Evolutionary conservation across 1,140 invertebrate species (phyloP), one percentile per base, ranked within the genome.

Genomic region (Zaprionus lachaisei): DNA sequence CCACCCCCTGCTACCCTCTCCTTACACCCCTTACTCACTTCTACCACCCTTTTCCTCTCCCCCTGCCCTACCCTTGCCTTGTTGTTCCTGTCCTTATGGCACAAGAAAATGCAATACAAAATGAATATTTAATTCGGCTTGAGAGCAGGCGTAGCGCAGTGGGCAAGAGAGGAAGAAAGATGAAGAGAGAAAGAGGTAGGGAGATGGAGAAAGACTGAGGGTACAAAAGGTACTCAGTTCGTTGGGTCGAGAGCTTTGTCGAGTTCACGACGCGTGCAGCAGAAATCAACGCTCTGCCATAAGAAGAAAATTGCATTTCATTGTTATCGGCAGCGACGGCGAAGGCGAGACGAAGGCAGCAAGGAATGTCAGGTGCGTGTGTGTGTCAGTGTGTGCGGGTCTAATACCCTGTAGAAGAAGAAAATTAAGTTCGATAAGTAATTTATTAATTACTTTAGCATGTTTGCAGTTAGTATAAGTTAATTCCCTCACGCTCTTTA

Each of bases 241-340:
- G 64, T 15, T 17, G 55, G 37, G 41, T 22, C 38, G 38, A n/a
- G 37, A 20, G 41, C 61, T 74, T 63, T 63, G 58, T 57, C 66
- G 72, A 74, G 72, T 70, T 5, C 72, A 63, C 54, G 72, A 75
- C 72, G 67, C 72, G 72, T 72, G 68, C 72, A 81, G 74, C 72
- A 81, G 47, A 87, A 87, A 89, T 87, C 84, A 87, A 84, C 81
- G 84, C 84, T 67, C 17, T 47, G 68, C 84, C 81, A 89, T 81
- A 81, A 81, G 84, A 81, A 68, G 57, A 89, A 87, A 87, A 87
- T 89, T 81, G 81, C 77, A 89, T 89, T 89, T 83, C 81, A 63
- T 71, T 80, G 79, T 80, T 87, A 89, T 78, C 72, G 80, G 66
- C 63, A 38, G 31, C 20, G 74, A 67, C 63, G 70, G 54, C 31